These are phyloP conservation scores for Zelleria hepariella DNA, from an alignment of 2,888 invertebrate genomes.

Conservation along the genomic window DNA sequence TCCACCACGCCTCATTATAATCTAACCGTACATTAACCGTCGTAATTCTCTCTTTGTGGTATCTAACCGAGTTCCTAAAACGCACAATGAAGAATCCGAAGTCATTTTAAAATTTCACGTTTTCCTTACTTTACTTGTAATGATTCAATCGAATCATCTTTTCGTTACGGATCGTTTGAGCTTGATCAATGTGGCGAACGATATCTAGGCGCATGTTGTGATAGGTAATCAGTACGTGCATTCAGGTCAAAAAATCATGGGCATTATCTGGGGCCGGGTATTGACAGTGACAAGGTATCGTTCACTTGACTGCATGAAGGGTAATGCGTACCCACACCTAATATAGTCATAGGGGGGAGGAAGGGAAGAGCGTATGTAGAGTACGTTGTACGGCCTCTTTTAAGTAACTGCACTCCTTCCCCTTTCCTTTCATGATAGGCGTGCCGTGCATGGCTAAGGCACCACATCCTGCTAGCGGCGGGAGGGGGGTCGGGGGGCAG, in stretches of 20 bases:
- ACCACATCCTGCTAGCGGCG: constrained; percentile 37
- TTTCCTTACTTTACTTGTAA: background rate
- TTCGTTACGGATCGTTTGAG: background rate
- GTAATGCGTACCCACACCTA: too few relatives aligned
- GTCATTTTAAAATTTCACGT: background rate
- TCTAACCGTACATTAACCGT: constrained; percentile 47
- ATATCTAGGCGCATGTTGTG: background rate
- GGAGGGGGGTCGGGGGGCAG: constrained; percentile 21
- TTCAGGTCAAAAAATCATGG: background rate
- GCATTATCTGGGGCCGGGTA: too few relatives aligned
- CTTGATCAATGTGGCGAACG: background rate
- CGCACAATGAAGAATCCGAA: background rate
- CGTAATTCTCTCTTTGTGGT: constrained; percentile 9
- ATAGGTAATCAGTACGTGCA: background rate
- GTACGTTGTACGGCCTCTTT: constrained; percentile 32
- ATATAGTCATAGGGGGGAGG: background rate
- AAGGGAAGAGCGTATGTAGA: background rate
- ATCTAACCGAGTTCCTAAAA: background rate
- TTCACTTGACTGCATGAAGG: too few relatives aligned
- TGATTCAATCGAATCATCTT: background rate
- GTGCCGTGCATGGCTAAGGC: constrained; percentile 46
- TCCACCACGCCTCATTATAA: constrained; percentile 50
- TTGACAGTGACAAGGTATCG: background rate
- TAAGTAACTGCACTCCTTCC: constrained; percentile 38
- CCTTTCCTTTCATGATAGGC: constrained; percentile 35